Evolutionary conservation across 2,888 invertebrate genomes (phyloP).

Genomic region (Pollenia angustigena): DNA sequence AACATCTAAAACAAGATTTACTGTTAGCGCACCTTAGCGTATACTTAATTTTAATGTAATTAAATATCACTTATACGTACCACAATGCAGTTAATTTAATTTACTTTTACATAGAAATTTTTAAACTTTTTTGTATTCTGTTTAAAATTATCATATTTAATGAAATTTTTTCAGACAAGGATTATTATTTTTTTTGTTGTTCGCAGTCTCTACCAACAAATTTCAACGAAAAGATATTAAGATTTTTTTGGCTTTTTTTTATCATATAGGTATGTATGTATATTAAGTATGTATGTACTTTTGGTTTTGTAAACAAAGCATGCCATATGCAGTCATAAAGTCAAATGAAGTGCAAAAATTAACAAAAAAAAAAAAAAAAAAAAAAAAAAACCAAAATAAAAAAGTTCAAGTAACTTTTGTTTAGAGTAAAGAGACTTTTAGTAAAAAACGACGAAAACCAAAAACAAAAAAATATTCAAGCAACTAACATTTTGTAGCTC

Average conservation of each 20-base stretch:
- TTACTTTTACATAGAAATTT: not conserved
- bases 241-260: not conserved
- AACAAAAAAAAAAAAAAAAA: not conserved
- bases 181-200: not conserved
- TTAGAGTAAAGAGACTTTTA: not conserved
- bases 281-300: constrained; percentile 9
- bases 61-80: constrained; percentile 46
- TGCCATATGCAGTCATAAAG: constrained; percentile 44
- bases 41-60: constrained; percentile 32
- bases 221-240: not conserved
- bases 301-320: constrained; percentile 39
- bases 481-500: constrained; percentile 47
- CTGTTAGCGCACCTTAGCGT: not conserved
- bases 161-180: not conserved
- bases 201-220: not conserved
- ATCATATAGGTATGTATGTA: not conserved
- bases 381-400: too few relatives aligned
- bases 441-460: not conserved
- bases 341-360: constrained; percentile 47
- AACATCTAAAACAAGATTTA: not conserved
- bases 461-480: constrained; percentile 5
- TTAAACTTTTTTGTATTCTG: not conserved
- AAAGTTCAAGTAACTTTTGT: not conserved
- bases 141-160: not conserved
- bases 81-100: constrained; percentile 15